Percentiles rank a stretch among this genome's conserved stretches.
Evolutionary conservation across 1,140 invertebrate genomes (phyloP).

Genomic region (Ridgeia piscesae): DNA sequence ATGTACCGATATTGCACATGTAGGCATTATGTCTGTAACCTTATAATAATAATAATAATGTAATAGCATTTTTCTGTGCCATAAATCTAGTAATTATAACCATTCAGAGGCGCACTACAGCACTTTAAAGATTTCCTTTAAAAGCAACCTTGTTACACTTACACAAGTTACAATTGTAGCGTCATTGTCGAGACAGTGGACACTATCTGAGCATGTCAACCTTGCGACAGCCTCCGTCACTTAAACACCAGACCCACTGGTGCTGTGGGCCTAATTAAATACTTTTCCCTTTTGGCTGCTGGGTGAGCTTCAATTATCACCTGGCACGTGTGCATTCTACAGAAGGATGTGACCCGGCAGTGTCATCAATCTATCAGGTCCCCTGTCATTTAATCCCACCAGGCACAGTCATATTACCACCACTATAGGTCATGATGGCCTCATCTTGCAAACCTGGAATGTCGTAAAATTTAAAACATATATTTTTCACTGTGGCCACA

Average conservation of each 20-base stretch:
- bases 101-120: no score
- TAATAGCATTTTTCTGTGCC: no score
- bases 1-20: no score
- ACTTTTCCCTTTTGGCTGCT: background rate
- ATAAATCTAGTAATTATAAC: no score
- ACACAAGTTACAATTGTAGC: no score
- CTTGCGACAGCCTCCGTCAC: background rate
- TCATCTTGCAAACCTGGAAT: background rate
- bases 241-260: background rate
- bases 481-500: background rate
- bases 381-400: background rate
- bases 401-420: background rate
- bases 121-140: no score
- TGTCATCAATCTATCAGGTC: background rate
- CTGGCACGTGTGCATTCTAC: background rate
- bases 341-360: background rate
- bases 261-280: background rate
- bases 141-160: no score
- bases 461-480: background rate
- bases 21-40: no score
- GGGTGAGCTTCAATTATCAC: background rate
- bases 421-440: background rate
- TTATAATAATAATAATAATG: no score
- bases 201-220: background rate
- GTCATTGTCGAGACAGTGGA: background rate